Percentiles rank a stretch among this genome's conserved stretches.
Evolutionary conservation across 2,888 invertebrate species (phyloP).

Genomic region (Drosophila seclusa): DNA sequence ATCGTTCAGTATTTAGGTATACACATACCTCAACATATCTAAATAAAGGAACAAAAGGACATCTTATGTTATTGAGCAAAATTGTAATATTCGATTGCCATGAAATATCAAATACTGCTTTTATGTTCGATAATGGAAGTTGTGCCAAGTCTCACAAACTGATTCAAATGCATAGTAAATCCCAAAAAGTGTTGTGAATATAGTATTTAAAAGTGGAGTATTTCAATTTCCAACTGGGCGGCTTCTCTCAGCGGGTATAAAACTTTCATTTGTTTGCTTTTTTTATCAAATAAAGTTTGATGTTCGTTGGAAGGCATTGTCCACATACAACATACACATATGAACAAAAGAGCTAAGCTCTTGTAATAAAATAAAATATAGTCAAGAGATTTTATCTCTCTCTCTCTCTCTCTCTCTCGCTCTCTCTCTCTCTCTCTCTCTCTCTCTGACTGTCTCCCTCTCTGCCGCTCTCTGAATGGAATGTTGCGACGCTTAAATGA

Average conservation of each 20-base stretch:
- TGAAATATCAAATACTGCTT: conserved; percentile 46
- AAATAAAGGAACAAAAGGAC: neutral
- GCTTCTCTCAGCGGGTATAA: conserved; percentile 40
- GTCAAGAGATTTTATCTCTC: neutral
- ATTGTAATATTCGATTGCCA: conserved; percentile 44
- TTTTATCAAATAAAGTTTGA: conserved; percentile 39
- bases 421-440: neutral
- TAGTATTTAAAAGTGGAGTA: neutral
- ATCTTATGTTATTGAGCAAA: conserved; percentile 38
- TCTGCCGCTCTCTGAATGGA: conserved; percentile 8
- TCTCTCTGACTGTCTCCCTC: neutral
- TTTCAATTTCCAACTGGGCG: conserved; percentile 5
- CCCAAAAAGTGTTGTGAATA: neutral
- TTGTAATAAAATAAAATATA: neutral
- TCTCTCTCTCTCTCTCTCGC: neutral
- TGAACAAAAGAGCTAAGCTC: neutral
- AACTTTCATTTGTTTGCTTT: conserved; percentile 41
- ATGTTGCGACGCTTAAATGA: conserved; percentile 52
- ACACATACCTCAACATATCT: neutral
- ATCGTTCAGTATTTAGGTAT: neutral
- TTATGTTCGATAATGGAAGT: conserved; percentile 40
- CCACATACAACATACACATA: neutral
- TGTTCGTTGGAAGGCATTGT: conserved; percentile 39
- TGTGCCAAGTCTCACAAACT: neutral
- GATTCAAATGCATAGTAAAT: too few species aligned